These are phyloP conservation scores for Synanthedon vespiformis DNA, from an alignment of 2,888 invertebrate species.

Conservation along the genomic window DNA sequence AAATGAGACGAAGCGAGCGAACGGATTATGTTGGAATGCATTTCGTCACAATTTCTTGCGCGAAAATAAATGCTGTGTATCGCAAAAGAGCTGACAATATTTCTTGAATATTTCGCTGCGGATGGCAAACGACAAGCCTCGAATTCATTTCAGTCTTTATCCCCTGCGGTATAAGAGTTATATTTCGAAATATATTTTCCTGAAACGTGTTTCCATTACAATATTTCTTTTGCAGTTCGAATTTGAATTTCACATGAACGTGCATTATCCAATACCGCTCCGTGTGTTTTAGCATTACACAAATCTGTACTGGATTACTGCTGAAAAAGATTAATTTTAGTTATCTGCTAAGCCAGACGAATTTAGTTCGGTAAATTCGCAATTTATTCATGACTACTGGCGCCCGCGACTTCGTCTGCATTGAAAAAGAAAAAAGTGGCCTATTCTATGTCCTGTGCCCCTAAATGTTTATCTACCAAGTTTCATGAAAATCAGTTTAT, in stretches of 20 bases:
- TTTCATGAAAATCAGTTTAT: no score
- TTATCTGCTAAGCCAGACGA: no score
- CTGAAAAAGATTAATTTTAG: no score
- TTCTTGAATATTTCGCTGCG: background rate
- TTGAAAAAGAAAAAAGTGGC: no score
- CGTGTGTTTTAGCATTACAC: no score
- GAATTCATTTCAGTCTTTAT: conserved; percentile 1
- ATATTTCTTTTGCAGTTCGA: conserved; percentile 37
- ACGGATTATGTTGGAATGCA: background rate
- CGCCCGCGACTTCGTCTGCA: no score
- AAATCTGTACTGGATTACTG: no score
- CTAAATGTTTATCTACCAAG: no score
- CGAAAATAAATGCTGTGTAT: conserved; percentile 4
- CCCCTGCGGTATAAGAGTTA: background rate
- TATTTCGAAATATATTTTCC: conserved; percentile 2
- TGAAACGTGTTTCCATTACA: conserved; percentile 28
- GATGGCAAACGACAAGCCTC: background rate
- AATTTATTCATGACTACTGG: no score
- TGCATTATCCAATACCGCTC: no score
- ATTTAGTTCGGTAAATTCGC: no score
- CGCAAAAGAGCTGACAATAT: conserved; percentile 6
- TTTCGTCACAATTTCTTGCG: background rate
- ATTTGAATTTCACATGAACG: conserved; percentile 22
- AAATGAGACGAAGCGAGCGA: background rate
- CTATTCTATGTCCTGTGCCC: no score